Evolutionary conservation across 2,888 invertebrate species (phyloP), one percentile per base, ranked within the genome.

Genomic region (Lamellibrachia satsuma): DNA sequence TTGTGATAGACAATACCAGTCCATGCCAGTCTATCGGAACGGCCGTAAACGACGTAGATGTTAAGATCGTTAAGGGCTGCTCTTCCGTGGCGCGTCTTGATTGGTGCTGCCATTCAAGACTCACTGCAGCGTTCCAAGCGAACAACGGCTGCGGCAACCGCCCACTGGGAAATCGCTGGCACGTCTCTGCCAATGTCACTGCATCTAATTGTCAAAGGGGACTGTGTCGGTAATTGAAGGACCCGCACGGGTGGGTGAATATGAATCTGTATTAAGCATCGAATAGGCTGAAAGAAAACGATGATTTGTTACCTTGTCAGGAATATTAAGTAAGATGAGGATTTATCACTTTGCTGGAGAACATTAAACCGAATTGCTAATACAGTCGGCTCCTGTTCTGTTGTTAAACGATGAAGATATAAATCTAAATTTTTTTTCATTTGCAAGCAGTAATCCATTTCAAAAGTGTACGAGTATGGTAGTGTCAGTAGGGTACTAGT

Each of bases 51-150:
- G 75, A 75, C 75, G 75, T 6, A 75, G 75, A 75, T n/a, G 75
- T n/a, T 75, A 75, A 75, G n/a, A 75, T 75, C 75, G 75, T 75
- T 75, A 75, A 75, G 15, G 75, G 75, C 75, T 15, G 75, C 75
- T 75, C 75, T n/a, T 75, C 75, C 75, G 75, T 15, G 75, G 15
- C 75, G 75, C 6, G 22, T 75, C 75, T n/a, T 22, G 75, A 75
- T 75, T 75, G 75, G 75, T n/a, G 22, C n/a, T 75, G 75, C 75
- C 75, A 75, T 75, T 75, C 75, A 75, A 75, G 75, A 75, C n/a
- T n/a, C 15, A 22, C 75, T 75, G 75, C 75, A 75, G 75, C 75
- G 75, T 75, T 75, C 75, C 22, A 75, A 75, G 75, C 75, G 75
- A 75, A n/a, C 75, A 75, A 22, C 22, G 75, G 75, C 75, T 75